Evolutionary conservation across 2,888 invertebrate genomes (phyloP), one percentile per base, ranked within the genome.

Genomic region (Oxycera nigricornis): DNA sequence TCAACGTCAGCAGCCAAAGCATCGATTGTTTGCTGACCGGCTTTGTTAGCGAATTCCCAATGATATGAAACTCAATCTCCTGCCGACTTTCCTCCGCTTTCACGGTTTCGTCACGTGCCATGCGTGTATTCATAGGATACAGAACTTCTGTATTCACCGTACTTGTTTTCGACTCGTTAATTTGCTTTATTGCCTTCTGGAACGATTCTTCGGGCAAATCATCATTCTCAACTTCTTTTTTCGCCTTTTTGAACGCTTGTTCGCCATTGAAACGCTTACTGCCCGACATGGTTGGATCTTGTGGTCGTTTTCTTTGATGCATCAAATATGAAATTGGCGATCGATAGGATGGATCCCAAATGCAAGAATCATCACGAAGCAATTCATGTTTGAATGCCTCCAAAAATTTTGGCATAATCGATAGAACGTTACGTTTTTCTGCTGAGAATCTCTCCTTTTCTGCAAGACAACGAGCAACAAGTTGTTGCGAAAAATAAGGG

Each of bases 311-410:
- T 0, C 84, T 77, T 70, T 84, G 85, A 73, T 85, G 84, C 35
- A 82, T 79, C 11, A 84, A 79, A 78, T 84, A 82, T 0, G 83
- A 80, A 50, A 82, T 82, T 1, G 85, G 83, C 28, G 84, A 83
- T 78, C 94, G 93, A 83, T 94, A 97, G 30, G 95, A 93, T 0
- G 93, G 91, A 86, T 97, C 95, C 96, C 97, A 98, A 77, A 97
- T 96, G 0, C 96, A 95, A 0, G 97, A 97, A 81, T 88, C 92
- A 26, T 91, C 87, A 24, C 92, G 91, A 83, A 95, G 93, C 72
- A 97, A 91, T 82, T 97, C 97, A 76, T 93, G 92, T 80, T 97
- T 95, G 7, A 97, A 86, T 81, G 94, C 88, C 14, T 94, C 92
- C 74, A 98, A 87, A 86, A 98, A 97, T 75, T 95, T 94, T 0